Evolutionary conservation across 37 sponge, comb jelly and placozoan species (phyloP).

Genomic region (Eunapius fragilis): DNA sequence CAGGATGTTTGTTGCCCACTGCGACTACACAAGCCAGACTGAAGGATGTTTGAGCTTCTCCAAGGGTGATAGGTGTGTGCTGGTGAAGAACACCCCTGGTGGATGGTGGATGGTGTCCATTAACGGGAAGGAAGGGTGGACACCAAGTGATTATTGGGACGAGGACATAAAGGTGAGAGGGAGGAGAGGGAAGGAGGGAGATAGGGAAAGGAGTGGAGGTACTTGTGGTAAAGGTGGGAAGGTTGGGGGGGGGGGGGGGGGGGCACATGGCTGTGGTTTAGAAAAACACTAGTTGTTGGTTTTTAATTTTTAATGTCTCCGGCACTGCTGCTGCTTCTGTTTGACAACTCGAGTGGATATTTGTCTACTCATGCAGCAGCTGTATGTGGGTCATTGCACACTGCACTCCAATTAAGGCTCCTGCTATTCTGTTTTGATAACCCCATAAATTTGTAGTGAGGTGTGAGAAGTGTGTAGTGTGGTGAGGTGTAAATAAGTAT

Average conservation of each 20-base stretch:
- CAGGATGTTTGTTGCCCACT: slow-evolving; percentile 45
- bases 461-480: too few species aligned
- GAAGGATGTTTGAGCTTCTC: slow-evolving; percentile 57
- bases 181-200: neutral
- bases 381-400: too few species aligned
- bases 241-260: too few species aligned
- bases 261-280: neutral
- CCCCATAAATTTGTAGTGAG: too few species aligned
- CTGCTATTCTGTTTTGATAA: too few species aligned
- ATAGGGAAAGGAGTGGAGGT: neutral
- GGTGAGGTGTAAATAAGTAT: neutral
- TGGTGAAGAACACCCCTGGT: slow-evolving; percentile 12
- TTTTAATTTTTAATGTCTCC: neutral
- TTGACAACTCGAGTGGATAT: neutral
- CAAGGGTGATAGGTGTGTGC: slow-evolving; percentile 51
- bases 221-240: neutral
- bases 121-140: slow-evolving; percentile 58
- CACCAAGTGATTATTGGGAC: slow-evolving; percentile 57
- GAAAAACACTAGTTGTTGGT: neutral
- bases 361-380: neutral
- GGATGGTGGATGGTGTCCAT: slow-evolving; percentile 73
- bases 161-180: slow-evolving; percentile 44
- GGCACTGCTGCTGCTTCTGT: neutral
- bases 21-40: slow-evolving; percentile 31
- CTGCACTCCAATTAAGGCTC: neutral